Base-by-base conservation (phyloP, 1,140 invertebrate genomes). In the Helicoverpa zea region DNA sequence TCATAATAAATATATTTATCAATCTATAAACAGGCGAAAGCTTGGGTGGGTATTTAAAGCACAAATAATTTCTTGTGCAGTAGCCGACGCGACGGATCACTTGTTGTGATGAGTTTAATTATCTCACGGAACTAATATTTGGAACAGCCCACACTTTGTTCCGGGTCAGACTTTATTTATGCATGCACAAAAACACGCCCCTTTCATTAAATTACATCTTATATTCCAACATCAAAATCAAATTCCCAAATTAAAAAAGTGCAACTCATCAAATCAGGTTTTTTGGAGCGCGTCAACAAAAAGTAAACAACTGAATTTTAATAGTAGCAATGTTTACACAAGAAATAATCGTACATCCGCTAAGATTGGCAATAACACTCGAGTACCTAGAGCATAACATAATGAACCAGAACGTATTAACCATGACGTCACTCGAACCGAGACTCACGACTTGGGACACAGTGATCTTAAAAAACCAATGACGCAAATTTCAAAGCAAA, bases 401-500 rank as follows among this genome's bases (percentile, higher is more conserved):
- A 9, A 63, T 23, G 4, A 51, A 30, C 12, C 35, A 13, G 29
- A 49, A 54, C 47, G 16, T 14, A 66, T 49, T 12, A 64, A 54
- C 43, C 35, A 29, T 79, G 76, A 79, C 76, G 76, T 79, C 76
- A 79, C 52, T 49, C 1, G 7, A 5, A 59, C 9, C 63, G 58
- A 29, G 76, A 76, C 54, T 66, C 66, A 68, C 49, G 59, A 77
- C 10, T 43, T 56, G 52, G 61, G 47, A n/a, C 49, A 30, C 63
- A 10, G 47, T 64, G 61, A 30, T 11, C 70, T 58, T 47, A 73
- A 81, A 80, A 78, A 78, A 61, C 29, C 18, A 74, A 79, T 82
- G 81, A 82, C 58, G 81, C 76, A 74, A 82, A 82, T 14, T 56
- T 7, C 29, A 35, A 13, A 58, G 70, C 52, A 82, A 79, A 82